Percentiles rank a stretch among this genome's conserved stretches.
phyloP scores from a whole-genome alignment of 2,888 invertebrate genomes.

The Nebria brevicollis region DNA sequence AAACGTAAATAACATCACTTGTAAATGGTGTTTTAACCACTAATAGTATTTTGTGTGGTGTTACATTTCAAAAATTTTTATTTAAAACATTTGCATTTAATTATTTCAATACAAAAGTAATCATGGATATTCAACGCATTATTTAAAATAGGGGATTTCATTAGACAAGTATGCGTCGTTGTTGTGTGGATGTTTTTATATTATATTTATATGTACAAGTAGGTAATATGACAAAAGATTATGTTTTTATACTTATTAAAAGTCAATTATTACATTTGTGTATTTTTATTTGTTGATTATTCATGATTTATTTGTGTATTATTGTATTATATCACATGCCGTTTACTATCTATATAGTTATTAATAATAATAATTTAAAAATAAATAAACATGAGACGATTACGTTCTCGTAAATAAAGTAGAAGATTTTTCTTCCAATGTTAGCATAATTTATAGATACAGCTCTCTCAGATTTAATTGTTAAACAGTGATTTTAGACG shows the following conservation, averaged over 20 bases:
- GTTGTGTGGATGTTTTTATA: background rate
- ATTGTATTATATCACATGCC: conserved; percentile 25
- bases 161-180: background rate
- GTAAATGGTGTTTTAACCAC: conserved; percentile 16
- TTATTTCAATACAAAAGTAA: background rate
- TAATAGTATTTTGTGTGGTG: conserved; percentile 10
- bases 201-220: background rate
- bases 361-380: conserved; percentile 7
- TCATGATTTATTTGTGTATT: conserved; percentile 23
- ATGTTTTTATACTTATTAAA: conserved; percentile 38
- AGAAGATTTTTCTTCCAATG: conserved; percentile 33
- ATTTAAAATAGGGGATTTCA: background rate
- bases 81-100: background rate
- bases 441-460: conserved; percentile 27
- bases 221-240: background rate
- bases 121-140: background rate
- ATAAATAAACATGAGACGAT: conserved; percentile 26
- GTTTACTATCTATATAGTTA: conserved; percentile 4
- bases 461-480: conserved; percentile 36
- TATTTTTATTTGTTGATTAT: conserved; percentile 24
- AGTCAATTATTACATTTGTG: conserved; percentile 35
- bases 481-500: conserved; percentile 31
- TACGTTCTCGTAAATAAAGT: conserved; percentile 27
- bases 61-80: background rate
- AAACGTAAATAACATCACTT: conserved; percentile 2